Evolutionary conservation across 2,797 vertebrate genomes (phyloP), one percentile per base, ranked within the genome.

Genomic region (Nyctibius grandis): DNA sequence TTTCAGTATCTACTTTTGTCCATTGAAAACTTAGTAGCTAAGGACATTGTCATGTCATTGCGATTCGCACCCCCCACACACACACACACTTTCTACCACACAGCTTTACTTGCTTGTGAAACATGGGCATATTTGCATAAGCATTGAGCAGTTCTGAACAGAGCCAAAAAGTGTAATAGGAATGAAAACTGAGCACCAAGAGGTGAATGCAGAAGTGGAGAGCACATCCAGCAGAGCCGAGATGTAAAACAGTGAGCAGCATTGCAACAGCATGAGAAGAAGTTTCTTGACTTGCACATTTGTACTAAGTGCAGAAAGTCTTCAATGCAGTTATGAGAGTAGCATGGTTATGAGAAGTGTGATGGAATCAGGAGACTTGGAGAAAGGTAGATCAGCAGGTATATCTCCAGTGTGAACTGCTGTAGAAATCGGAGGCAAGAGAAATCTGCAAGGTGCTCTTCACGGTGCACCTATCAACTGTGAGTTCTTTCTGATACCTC

Each of bases 1-100:
- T 75, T 86, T 64, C 6, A 59, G 11, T 36, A n/a, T 57, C 33
- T 87, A 10, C 45, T 36, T 89, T 40, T 68, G 9, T 47, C 34
- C 68, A 1, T 47, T 44, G 14, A 83, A 26, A 80, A 38, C 26
- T 60, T 61, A 28, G 5, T 50, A 77, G 25, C 26, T 53, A 72
- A 82, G 31, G 34, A 56, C 0, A 0, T 18, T 54, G 26, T 51
- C 3, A 1, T 64, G 47, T 48, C 7, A 1, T 15, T 44, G n/a
- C n/a, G n/a, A 11, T 15, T 61, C 31, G 64, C 67, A 33, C 9
- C 25, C 22, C 5, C 36, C 14, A 13, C 33, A 12, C 33, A 29
- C 4, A 33, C 44, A 14, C 22, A 22, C 9, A 7, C 12, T 80
- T 87, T 47, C 48, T 40, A 4, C 40, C 13, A 4, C 8, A n/a